Evolutionary conservation across 1,140 invertebrate genomes (phyloP).

Genomic region (Himalopsyche phryganea): DNA sequence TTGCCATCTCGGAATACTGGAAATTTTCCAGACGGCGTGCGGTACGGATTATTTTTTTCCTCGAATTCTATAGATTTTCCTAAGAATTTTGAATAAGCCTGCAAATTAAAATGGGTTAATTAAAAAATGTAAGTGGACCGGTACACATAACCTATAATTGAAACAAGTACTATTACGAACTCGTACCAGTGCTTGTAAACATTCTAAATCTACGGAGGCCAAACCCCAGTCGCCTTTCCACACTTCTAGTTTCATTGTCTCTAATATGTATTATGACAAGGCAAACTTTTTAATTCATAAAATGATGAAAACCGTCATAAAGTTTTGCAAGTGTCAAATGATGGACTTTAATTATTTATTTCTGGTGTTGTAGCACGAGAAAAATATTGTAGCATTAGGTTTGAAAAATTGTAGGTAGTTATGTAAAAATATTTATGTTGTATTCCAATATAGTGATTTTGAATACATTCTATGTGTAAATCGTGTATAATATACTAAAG

Average conservation of each 20-base stretch:
- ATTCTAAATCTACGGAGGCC: conserved; percentile 19
- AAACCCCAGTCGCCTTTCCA: conserved; percentile 26
- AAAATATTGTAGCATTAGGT: too few relatives aligned
- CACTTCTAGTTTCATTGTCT: conserved; percentile 18
- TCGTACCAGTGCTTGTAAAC: conserved; percentile 19
- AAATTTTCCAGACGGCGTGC: conserved; percentile 62
- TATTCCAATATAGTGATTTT: too few relatives aligned
- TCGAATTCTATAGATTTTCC: conserved; percentile 64
- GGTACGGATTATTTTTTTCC: conserved; percentile 67
- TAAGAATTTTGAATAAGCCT: conserved; percentile 74
- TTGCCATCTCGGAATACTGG: conserved; percentile 65
- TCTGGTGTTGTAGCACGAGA: too few relatives aligned
- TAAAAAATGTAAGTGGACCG: conserved; percentile 4
- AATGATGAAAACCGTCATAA: too few relatives aligned
- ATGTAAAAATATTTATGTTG: too few relatives aligned
- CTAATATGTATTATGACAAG: background rate
- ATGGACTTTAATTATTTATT: too few relatives aligned
- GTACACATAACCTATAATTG: background rate
- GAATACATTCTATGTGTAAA: too few relatives aligned
- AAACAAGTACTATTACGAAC: background rate
- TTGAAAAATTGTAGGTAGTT: too few relatives aligned
- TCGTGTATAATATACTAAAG: too few relatives aligned
- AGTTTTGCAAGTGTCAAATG: too few relatives aligned
- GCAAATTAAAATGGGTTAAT: conserved; percentile 35
- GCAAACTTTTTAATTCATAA: too few relatives aligned